phyloP scores from a whole-genome alignment of 2,113 vertebrate species.

The Anhinga anhinga region DNA sequence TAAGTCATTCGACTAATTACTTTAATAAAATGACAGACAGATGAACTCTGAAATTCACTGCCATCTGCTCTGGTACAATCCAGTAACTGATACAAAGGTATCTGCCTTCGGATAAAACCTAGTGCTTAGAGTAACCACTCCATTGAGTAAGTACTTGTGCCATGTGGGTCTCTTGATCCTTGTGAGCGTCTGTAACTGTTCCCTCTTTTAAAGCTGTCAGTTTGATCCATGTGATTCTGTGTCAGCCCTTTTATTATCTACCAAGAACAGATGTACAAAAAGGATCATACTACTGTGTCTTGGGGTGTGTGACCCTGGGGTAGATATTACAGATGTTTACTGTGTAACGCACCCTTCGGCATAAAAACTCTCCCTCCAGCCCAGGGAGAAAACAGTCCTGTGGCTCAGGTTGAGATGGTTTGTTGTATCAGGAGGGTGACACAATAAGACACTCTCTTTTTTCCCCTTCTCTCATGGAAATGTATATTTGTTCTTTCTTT shows the following conservation, averaged over 20 bases:
- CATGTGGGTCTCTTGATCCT: neutral
- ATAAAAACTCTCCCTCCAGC: neutral
- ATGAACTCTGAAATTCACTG: neutral
- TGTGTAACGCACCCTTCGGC: neutral
- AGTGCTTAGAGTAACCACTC: neutral
- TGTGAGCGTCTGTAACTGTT: neutral
- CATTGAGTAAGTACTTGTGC: neutral
- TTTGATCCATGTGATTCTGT: neutral
- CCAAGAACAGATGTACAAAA: neutral
- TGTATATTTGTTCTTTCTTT: conserved; percentile 1
- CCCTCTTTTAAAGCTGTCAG: neutral
- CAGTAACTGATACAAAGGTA: neutral
- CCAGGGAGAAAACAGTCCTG: neutral
- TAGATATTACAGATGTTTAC: neutral
- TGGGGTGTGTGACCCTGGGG: neutral
- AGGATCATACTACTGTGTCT: neutral
- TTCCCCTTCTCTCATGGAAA: neutral
- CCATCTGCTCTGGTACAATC: neutral
- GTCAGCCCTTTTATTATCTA: neutral
- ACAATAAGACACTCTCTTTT: neutral
- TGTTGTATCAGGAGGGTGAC: neutral
- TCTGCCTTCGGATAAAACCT: neutral
- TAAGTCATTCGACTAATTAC: conserved; percentile 28
- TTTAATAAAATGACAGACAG: neutral
- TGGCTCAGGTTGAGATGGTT: neutral